Conservation (phyloP, 2,888 invertebrate species). For the Lordiphosa fenestrarum region DNA sequence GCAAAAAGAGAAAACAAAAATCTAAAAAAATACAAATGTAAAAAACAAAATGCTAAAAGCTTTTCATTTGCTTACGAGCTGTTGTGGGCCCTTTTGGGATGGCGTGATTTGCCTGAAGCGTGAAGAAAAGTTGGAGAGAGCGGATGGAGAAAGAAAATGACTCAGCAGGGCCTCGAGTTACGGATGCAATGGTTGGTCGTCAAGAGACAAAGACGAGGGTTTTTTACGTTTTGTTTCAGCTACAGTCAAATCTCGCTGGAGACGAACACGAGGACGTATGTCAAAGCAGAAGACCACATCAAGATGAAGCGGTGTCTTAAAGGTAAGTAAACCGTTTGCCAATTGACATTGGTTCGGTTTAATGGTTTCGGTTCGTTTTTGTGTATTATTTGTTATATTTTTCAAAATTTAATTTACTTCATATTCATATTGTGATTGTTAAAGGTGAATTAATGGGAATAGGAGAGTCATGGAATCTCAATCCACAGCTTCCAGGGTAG, state of each 20-base stretch:
- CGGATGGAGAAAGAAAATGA: slow-evolving; percentile 27
- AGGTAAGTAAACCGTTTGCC: no score
- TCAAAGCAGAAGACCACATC: no score
- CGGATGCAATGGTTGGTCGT: slow-evolving; percentile 23
- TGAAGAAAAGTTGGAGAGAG: slow-evolving; percentile 32
- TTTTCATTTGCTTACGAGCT: slow-evolving; percentile 45
- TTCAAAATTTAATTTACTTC: no score
- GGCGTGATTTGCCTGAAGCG: slow-evolving; percentile 37
- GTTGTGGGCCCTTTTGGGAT: slow-evolving; percentile 7
- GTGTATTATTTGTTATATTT: no score
- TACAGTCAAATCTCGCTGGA: slow-evolving; percentile 27
- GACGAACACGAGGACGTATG: background rate
- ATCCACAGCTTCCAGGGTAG: no score
- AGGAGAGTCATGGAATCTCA: no score
- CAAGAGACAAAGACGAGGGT: slow-evolving; percentile 9
- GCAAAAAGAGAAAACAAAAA: slow-evolving; percentile 21
- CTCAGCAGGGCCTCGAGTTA: slow-evolving; percentile 19
- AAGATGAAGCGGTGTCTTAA: no score
- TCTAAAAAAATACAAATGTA: slow-evolving; percentile 32
- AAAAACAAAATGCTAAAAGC: slow-evolving; percentile 45
- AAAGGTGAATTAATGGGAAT: no score
- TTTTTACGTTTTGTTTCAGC: background rate
- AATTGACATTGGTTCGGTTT: no score
- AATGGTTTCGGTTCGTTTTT: no score
- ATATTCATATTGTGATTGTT: no score